Evolutionary conservation across 1,140 invertebrate genomes (phyloP), one percentile per base, ranked within the genome.

Genomic region (Trichoplusia ni): DNA sequence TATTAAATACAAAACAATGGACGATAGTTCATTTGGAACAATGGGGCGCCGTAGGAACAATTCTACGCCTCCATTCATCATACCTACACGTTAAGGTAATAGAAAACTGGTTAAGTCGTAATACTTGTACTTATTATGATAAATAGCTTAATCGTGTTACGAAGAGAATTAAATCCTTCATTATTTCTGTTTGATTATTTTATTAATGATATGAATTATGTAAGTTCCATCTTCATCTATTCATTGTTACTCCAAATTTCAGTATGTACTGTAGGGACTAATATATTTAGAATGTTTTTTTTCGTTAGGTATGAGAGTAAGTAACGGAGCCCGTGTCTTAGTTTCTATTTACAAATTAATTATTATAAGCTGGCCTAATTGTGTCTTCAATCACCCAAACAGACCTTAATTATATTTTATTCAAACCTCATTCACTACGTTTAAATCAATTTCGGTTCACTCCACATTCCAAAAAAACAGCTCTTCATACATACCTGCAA

Each of bases 401-500:
- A n/a, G n/a, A n/a, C n/a, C n/a, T n/a, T n/a, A n/a, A n/a, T n/a
- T n/a, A n/a, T n/a, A n/a, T n/a, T n/a, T n/a, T n/a, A n/a, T n/a
- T n/a, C n/a, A n/a, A n/a, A n/a, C n/a, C n/a, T n/a, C n/a, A n/a
- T n/a, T n/a, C n/a, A n/a, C n/a, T n/a, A n/a, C n/a, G n/a, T n/a
- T n/a, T n/a, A n/a, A n/a, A n/a, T n/a, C n/a, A n/a, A n/a, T n/a
- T n/a, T n/a, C n/a, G n/a, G n/a, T n/a, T n/a, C n/a, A n/a, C n/a
- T n/a, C n/a, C n/a, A n/a, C n/a, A n/a, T n/a, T n/a, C n/a, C n/a
- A n/a, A n/a, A n/a, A n/a, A n/a, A n/a, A n/a, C n/a, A n/a, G n/a
- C n/a, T n/a, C n/a, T n/a, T n/a, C n/a, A n/a, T n/a, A 31, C 46
- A 31, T 49, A 49, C 46, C 46, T 49, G 46, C 4, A 49, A 49